phyloP scores from a whole-genome alignment of 1,140 invertebrate species.

The Forficula auricularia region DNA sequence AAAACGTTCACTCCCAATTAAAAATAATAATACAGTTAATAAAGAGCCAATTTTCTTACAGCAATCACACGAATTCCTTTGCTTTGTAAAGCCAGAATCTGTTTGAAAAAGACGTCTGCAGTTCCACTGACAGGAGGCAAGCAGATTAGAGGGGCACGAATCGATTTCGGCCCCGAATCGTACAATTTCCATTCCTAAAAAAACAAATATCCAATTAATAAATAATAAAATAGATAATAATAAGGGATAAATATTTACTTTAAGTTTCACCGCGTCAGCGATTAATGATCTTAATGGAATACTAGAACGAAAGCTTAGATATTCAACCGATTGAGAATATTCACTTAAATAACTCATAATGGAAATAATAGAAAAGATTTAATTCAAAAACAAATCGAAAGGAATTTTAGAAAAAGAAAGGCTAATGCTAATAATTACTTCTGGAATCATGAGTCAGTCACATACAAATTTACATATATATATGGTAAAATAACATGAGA shows the following conservation, averaged over 20 bases:
- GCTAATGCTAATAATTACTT: too few species aligned
- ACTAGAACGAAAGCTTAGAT: conserved; percentile 68
- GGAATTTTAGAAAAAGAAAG: too few species aligned
- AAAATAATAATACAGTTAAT: too few species aligned
- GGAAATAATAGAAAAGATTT: too few species aligned
- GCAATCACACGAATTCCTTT: conserved; percentile 70
- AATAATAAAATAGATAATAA: conserved; percentile 3
- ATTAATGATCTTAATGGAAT: conserved; percentile 63
- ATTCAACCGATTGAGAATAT: conserved; percentile 58
- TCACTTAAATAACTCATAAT: conserved; percentile 44
- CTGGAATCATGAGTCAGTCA: too few species aligned
- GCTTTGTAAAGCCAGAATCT: conserved; percentile 57
- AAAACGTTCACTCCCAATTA: too few species aligned
- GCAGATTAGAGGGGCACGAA: conserved; percentile 65
- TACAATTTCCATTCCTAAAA: conserved; percentile 69
- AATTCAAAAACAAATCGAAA: too few species aligned
- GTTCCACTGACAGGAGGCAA: conserved; percentile 76
- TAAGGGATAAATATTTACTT: conserved; percentile 32
- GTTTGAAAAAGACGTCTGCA: conserved; percentile 73
- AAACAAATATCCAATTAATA: conserved; percentile 8
- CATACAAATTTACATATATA: too few species aligned
- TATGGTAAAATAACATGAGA: too few species aligned
- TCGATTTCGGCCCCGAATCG: conserved; percentile 65
- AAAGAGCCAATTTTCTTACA: too few species aligned
- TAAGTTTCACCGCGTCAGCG: conserved; percentile 57